These are phyloP conservation scores for Pluvianellus socialis DNA, from an alignment of 2,113 vertebrate genomes.

Conservation along the genomic window DNA sequence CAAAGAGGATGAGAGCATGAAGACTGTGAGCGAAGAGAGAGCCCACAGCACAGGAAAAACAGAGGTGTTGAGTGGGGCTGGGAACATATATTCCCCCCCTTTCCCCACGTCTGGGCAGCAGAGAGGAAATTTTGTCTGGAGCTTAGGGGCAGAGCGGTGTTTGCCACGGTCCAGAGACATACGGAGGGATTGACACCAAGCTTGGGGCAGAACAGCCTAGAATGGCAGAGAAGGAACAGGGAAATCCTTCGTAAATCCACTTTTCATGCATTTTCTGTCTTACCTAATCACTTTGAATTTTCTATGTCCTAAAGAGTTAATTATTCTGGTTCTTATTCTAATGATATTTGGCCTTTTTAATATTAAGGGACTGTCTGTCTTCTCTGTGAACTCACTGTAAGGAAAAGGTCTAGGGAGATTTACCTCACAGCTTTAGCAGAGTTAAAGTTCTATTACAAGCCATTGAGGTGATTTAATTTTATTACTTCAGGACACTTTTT, in stretches of 20 bases:
- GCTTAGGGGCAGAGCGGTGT: background rate
- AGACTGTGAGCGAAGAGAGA: background rate
- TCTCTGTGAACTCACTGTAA: background rate
- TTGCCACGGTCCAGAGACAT: background rate
- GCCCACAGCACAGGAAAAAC: background rate
- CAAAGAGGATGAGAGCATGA: background rate
- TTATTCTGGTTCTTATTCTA: background rate
- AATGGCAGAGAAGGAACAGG: background rate
- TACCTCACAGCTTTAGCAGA: background rate
- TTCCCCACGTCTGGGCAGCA: background rate
- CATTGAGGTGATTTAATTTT: slow-evolving; percentile 32
- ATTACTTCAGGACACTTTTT: slow-evolving; percentile 24
- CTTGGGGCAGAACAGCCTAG: background rate
- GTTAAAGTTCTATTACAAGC: slow-evolving; percentile 29
- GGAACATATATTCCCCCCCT: background rate
- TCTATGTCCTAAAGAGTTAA: background rate
- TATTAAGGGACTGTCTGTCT: slow-evolving; percentile 22
- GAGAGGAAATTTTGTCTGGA: background rate
- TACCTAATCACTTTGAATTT: background rate
- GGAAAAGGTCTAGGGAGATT: background rate
- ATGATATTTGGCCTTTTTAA: slow-evolving; percentile 9
- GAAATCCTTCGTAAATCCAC: background rate
- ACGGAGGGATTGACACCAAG: no score
- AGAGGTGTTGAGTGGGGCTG: background rate
- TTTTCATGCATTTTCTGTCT: background rate